phyloP scores from a whole-genome alignment of 2,797 vertebrate species.

The Anniella stebbinsi region DNA sequence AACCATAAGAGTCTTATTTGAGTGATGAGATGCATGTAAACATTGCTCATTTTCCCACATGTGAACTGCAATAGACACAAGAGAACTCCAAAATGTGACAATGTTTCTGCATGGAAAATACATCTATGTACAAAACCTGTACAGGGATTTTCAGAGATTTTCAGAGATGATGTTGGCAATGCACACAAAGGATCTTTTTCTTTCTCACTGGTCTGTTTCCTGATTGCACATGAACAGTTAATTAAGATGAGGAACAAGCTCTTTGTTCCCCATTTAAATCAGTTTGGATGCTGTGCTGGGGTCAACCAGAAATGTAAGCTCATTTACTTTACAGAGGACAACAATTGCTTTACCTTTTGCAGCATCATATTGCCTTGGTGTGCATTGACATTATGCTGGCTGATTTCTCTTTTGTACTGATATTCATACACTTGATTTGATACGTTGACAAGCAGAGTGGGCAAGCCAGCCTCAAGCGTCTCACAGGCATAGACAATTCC shows the following conservation, averaged over 20 bases:
- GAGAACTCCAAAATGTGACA: background rate
- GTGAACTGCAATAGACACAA: background rate
- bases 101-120: background rate
- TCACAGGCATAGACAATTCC: slow-evolving; percentile 78
- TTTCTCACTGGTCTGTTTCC: background rate
- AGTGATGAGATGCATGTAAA: background rate
- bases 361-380: slow-evolving; percentile 76
- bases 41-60: background rate
- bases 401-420: slow-evolving; percentile 80
- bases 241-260: background rate
- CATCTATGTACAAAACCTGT: background rate
- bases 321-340: slow-evolving; percentile 6
- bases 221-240: background rate
- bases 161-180: background rate
- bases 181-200: background rate
- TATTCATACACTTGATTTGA: slow-evolving; percentile 82
- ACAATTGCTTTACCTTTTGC: slow-evolving; percentile 79
- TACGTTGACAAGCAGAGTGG: slow-evolving; percentile 79
- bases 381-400: slow-evolving; percentile 74
- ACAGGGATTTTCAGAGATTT: background rate
- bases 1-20: background rate
- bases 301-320: slow-evolving; percentile 32
- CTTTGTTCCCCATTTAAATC: background rate
- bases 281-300: background rate
- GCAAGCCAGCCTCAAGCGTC: slow-evolving; percentile 74